A percentile compares a stretch with the other conserved stretches of the same genome.
phyloP scores from a whole-genome alignment of 2,888 invertebrate genomes.

The Dyspetes luteomarginatus region DNA sequence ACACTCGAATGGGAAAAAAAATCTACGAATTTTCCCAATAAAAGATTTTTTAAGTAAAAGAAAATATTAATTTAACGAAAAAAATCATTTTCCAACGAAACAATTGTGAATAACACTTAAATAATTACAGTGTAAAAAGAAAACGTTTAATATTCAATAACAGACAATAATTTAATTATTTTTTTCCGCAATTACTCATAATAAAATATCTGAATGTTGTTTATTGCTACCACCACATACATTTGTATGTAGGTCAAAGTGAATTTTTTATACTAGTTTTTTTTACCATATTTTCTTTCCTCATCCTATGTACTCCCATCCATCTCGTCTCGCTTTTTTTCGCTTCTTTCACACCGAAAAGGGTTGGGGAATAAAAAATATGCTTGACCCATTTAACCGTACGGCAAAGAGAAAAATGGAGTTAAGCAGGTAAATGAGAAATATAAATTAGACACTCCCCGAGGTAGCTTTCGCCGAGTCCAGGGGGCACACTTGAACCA shows the following conservation, averaged over 20 bases:
- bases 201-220: too few relatives aligned
- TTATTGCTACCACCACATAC: too few relatives aligned
- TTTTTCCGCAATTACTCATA: too few relatives aligned
- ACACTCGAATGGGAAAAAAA: neutral
- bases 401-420: conserved; percentile 16
- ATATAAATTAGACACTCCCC: conserved; percentile 34
- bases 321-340: conserved; percentile 21
- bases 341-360: too few relatives aligned
- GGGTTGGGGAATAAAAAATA: conserved; percentile 18
- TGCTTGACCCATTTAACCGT: conserved; percentile 49
- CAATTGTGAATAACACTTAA: too few relatives aligned
- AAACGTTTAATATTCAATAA: too few relatives aligned
- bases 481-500: neutral
- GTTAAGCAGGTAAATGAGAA: conserved; percentile 41
- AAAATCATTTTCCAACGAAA: too few relatives aligned
- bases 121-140: too few relatives aligned
- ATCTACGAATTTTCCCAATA: neutral
- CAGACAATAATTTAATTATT: too few relatives aligned
- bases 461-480: conserved; percentile 13
- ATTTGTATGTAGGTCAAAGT: conserved; percentile 16
- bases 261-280: neutral
- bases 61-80: too few relatives aligned
- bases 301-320: neutral
- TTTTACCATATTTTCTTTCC: conserved; percentile 6
- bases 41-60: too few relatives aligned